Conservation (phyloP, 1,140 invertebrate species). For the Triops cancriformis region DNA sequence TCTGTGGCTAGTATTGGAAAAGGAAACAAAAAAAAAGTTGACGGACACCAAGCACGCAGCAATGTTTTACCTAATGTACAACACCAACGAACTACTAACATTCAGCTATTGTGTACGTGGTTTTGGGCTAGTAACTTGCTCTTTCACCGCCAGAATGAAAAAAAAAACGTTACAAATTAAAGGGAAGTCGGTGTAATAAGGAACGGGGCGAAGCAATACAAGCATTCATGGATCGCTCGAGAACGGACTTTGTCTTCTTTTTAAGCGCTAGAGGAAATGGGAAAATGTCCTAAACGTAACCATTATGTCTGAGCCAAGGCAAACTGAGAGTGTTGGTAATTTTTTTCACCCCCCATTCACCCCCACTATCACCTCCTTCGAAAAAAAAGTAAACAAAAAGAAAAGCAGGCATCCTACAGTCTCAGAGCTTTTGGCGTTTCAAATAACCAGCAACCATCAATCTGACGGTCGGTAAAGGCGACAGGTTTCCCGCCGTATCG, state of each 20-base stretch:
- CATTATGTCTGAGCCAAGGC: not conserved
- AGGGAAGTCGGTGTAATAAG: not conserved
- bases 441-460: conserved; percentile 14
- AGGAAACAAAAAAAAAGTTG: not conserved
- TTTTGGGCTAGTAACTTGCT: not conserved
- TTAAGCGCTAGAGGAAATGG: not conserved
- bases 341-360: not conserved
- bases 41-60: not conserved
- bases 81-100: conserved; percentile 5
- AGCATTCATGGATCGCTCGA: not conserved
- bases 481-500: conserved; percentile 12
- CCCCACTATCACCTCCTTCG: not conserved
- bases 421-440: conserved; percentile 1
- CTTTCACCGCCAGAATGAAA: not conserved
- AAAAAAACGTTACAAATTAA: not conserved
- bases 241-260: not conserved
- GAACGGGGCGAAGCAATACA: not conserved
- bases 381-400: not conserved
- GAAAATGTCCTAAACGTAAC: conserved; percentile 3
- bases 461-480: conserved; percentile 4
- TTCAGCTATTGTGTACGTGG: not conserved
- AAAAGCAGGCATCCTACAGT: not conserved
- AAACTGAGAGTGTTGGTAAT: not conserved
- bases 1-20: not conserved
- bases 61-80: conserved; percentile 6